phyloP scores from a whole-genome alignment of 1,140 invertebrate species.

The Papilio glaucus region DNA sequence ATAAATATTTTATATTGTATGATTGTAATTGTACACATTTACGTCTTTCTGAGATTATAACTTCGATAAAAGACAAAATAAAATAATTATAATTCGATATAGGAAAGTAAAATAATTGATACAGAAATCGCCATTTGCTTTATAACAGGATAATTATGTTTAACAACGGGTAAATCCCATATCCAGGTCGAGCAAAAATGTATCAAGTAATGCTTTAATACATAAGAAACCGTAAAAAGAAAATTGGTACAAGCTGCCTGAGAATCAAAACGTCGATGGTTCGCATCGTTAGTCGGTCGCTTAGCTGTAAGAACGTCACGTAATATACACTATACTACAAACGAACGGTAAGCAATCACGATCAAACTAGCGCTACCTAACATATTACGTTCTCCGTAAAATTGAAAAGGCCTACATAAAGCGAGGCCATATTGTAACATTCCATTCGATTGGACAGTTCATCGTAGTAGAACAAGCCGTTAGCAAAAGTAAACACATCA shows the following conservation, averaged over 20 bases:
- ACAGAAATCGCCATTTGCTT: neutral
- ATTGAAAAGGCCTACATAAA: no score
- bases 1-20: constrained; percentile 11
- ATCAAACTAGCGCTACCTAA: neutral
- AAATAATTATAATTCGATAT: neutral
- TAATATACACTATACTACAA: constrained; percentile 2
- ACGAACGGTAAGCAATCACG: constrained; percentile 13
- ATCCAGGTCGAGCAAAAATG: neutral
- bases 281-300: constrained; percentile 1
- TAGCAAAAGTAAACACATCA: neutral
- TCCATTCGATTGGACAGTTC: constrained; percentile 10
- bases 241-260: neutral
- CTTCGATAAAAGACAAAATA: neutral
- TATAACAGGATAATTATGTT: neutral
- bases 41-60: no score
- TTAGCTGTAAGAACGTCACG: constrained; percentile 8
- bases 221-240: neutral
- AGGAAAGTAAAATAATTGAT: neutral
- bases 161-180: no score
- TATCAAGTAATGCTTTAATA: neutral
- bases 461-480: neutral
- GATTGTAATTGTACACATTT: no score
- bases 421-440: neutral
- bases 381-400: no score
- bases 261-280: neutral